These are phyloP conservation scores for Helostoma temminkii DNA, from an alignment of 2,797 vertebrate species.

Conservation along the genomic window DNA sequence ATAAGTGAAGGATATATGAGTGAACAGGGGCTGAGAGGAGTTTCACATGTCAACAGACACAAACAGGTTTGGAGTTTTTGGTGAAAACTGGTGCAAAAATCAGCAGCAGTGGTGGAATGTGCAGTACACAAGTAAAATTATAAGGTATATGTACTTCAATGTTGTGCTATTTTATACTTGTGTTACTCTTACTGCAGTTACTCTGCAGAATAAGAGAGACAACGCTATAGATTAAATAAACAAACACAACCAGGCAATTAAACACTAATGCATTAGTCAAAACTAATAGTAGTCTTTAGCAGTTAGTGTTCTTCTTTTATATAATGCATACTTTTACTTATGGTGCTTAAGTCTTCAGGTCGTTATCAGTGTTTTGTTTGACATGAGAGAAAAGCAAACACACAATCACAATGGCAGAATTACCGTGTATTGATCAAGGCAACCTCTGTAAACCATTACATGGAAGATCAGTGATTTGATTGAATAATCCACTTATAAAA, in stretches of 20 bases:
- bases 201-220: no score
- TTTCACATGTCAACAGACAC: slow-evolving; percentile 50
- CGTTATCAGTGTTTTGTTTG: not conserved
- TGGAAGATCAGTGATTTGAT: not conserved
- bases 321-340: no score
- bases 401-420: not conserved
- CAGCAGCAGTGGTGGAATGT: not conserved
- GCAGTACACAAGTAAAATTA: not conserved
- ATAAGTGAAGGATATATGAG: not conserved
- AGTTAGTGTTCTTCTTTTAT: no score
- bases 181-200: no score
- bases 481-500: not conserved
- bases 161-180: no score
- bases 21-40: slow-evolving; percentile 9
- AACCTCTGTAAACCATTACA: not conserved
- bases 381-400: slow-evolving; percentile 4
- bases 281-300: no score
- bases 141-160: not conserved
- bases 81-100: not conserved
- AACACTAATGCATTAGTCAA: no score
- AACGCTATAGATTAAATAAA: no score
- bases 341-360: no score
- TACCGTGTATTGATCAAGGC: not conserved
- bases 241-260: no score
- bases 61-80: slow-evolving; percentile 40